phyloP scores from a whole-genome alignment of 2,797 vertebrate species.

The Lepus oiostolus region DNA sequence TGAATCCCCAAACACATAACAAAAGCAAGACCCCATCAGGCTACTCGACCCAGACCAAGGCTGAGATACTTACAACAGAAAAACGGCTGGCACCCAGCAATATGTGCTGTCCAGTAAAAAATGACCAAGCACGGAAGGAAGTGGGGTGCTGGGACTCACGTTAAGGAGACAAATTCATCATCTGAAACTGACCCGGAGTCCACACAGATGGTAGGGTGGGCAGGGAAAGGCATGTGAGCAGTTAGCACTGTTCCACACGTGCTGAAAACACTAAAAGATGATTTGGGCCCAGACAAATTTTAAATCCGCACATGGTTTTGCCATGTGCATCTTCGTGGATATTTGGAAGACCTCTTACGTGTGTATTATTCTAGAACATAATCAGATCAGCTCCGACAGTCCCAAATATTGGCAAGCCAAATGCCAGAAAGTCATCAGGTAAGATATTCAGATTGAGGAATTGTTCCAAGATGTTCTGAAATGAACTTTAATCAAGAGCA shows the following conservation, averaged over 20 bases:
- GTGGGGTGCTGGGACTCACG: neutral
- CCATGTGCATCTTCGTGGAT: too few species aligned
- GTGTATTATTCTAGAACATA: neutral
- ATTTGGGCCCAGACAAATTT: too few species aligned
- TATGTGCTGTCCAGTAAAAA: slow-evolving; percentile 33
- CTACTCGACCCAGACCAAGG: neutral
- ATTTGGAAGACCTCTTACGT: neutral
- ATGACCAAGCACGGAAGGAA: neutral
- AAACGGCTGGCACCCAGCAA: neutral
- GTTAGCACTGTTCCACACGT: neutral
- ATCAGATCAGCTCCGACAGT: neutral
- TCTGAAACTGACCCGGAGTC: neutral
- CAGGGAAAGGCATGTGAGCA: neutral
- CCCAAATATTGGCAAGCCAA: neutral
- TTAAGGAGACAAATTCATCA: neutral
- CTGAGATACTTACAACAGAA: slow-evolving; percentile 13
- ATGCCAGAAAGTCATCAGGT: neutral
- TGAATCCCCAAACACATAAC: neutral
- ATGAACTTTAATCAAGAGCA: neutral
- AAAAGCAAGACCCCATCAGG: neutral
- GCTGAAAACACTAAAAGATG: neutral
- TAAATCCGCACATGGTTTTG: too few species aligned
- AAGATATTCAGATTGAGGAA: neutral
- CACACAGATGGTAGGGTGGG: neutral
- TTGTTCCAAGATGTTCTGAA: neutral